Evolutionary conservation across 2,113 vertebrate species (phyloP).

Genomic region (Osmerus mordax): DNA sequence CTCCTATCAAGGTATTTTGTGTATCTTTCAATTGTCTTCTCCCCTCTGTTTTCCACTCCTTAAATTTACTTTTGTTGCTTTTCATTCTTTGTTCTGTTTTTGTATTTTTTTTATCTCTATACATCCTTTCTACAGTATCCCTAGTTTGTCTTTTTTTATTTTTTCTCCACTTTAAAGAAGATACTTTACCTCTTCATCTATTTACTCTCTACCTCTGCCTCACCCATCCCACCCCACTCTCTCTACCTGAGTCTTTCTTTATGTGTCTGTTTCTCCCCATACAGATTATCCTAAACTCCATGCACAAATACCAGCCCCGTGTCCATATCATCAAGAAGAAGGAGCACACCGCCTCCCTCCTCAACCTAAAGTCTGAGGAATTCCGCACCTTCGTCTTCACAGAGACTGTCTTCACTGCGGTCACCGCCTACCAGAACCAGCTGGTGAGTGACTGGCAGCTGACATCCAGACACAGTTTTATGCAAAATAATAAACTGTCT

Average conservation of each 20-base stretch:
- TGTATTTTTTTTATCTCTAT: too few species aligned
- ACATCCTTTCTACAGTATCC: background rate
- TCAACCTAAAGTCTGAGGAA: conserved; percentile 97
- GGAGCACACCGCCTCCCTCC: conserved; percentile 93
- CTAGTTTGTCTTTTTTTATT: background rate
- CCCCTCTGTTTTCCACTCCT: background rate
- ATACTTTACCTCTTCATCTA: too few species aligned
- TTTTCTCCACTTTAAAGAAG: background rate
- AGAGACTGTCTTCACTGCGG: conserved; percentile 96
- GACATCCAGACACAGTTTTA: too few species aligned
- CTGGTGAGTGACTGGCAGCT: conserved; percentile 78
- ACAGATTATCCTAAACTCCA: conserved; percentile 98
- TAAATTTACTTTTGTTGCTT: background rate
- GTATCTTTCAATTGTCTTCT: background rate
- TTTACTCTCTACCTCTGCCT: background rate
- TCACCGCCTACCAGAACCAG: conserved; percentile 98
- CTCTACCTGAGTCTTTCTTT: background rate
- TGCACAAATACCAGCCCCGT: conserved; percentile 99
- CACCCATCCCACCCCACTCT: background rate
- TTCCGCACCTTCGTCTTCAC: conserved; percentile 96
- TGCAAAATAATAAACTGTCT: background rate
- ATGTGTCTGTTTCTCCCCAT: conserved; percentile 12
- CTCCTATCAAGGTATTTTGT: background rate
- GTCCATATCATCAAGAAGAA: conserved; percentile 99
- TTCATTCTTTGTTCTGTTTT: background rate